Evolutionary conservation across 2,888 invertebrate genomes (phyloP).

Genomic region (Drosophila mulleri): DNA sequence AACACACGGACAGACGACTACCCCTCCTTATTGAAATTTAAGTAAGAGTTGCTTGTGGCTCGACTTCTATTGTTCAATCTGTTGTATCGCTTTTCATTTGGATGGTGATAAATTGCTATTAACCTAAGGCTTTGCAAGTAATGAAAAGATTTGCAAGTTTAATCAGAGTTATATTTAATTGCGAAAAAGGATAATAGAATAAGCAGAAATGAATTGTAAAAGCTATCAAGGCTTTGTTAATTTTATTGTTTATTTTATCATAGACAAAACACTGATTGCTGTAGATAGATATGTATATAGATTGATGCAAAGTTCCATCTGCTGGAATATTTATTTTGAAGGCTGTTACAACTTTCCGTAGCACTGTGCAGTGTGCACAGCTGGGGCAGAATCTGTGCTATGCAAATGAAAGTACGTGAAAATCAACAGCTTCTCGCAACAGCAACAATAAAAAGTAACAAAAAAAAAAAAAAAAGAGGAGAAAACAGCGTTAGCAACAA

Average conservation of each 20-base stretch:
- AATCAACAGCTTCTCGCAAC: slow-evolving; percentile 34
- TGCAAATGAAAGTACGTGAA: slow-evolving; percentile 70
- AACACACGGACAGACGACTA: not conserved
- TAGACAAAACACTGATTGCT: not conserved
- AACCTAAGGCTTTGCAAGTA: not conserved
- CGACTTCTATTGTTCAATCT: not conserved
- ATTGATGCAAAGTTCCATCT: too few relatives aligned
- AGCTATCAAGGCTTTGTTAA: not conserved
- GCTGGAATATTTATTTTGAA: not conserved
- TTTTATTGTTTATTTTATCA: too few relatives aligned
- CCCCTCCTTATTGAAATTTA: not conserved
- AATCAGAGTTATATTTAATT: too few relatives aligned
- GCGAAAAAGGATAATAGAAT: too few relatives aligned
- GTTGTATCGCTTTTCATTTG: not conserved
- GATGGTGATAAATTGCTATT: not conserved
- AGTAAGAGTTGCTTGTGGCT: not conserved
- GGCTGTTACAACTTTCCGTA: not conserved
- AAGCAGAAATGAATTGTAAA: not conserved
- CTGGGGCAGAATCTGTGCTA: slow-evolving; percentile 47
- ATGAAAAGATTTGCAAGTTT: too few relatives aligned
- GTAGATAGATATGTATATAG: too few relatives aligned
- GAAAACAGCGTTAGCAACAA: slow-evolving; percentile 19
- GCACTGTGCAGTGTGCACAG: slow-evolving; percentile 43
- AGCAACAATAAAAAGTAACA: not conserved
- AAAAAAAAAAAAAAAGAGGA: not conserved